Base-by-base conservation (phyloP, 2,888 invertebrate species). In the Folsomia candida region DNA sequence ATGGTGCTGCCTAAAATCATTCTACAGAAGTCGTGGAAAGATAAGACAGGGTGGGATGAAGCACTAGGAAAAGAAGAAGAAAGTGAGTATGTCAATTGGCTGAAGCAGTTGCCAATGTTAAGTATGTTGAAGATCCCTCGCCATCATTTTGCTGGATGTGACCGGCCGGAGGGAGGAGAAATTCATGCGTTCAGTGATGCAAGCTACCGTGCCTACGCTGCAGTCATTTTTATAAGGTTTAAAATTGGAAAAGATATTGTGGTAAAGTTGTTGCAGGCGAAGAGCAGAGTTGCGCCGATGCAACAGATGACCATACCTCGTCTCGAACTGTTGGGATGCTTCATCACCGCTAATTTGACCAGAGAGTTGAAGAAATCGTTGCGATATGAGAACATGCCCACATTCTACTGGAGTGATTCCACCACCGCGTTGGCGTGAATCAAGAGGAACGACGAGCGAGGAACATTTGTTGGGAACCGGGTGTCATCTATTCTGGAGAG, bases 141-240 rank as follows among this genome's bases (percentile, higher is more conserved):
- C 68, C 72, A 73, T 68, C 67, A 72, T 63, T 2, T n/a, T n/a
- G n/a, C n/a, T n/a, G n/a, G n/a, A n/a, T n/a, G 22, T 6, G 37
- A n/a, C 14, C 57, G 59, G 0, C 26, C n/a, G n/a, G 71, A 71
- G 0, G 22, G 67, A 6, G 60, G 73, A 14, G 71, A 75, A 24
- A 29, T 81, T 22, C 81, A 81, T 61, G 76, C 76, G 0, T 81
- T 81, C 71, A 71, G 69, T 20, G 81, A 82, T 68, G 81, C 81
- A 0, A 78, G 80, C 27, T 62, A 71, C 22, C 9, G 27, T 2
- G 81, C 81, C 0, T 81, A 81, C 47, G 80, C 80, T 1, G 73
- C 81, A 0, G 78, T 70, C 9, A 62, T 80, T 57, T 80, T 76
- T 74, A 54, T 78, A 25, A 71, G 81, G 61, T 67, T 62, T 6